Conservation (phyloP, 2,888 invertebrate species). For the Unio delphinus region DNA sequence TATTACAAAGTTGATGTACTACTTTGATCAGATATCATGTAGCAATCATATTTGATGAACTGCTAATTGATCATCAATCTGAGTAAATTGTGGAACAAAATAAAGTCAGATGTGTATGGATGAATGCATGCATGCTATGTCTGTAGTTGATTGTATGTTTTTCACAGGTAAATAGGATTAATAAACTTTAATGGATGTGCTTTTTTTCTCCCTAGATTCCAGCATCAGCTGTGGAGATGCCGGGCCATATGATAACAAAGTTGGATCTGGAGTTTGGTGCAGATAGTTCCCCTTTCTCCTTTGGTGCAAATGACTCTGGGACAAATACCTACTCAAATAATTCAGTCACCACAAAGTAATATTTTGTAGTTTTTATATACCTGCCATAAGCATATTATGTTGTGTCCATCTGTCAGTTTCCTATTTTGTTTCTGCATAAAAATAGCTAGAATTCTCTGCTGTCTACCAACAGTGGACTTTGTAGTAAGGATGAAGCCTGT, state of each 20-base stretch:
- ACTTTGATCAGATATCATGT: too few species aligned
- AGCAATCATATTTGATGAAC: too few species aligned
- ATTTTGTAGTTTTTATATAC: not conserved
- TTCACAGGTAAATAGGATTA: not conserved
- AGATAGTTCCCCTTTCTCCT: conserved; percentile 62
- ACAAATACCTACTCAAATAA: conserved; percentile 32
- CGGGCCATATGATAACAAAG: conserved; percentile 85
- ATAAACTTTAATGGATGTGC: not conserved
- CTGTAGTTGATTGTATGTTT: not conserved
- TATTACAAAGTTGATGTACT: too few species aligned
- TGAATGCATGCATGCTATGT: not conserved
- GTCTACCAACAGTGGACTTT: too few species aligned
- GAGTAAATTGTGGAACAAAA: too few species aligned
- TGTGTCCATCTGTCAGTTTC: too few species aligned
- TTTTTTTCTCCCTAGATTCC: conserved; percentile 80
- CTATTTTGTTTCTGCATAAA: too few species aligned
- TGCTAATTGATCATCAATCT: too few species aligned
- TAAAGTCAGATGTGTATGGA: too few species aligned
- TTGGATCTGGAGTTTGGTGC: conserved; percentile 93
- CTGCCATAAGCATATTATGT: too few species aligned
- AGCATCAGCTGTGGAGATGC: conserved; percentile 95
- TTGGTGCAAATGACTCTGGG: conserved; percentile 54
- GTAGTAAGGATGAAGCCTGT: too few species aligned
- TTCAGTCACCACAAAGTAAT: conserved; percentile 42
- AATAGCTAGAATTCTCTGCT: too few species aligned